Percentiles rank a stretch among this genome's conserved stretches.
phyloP scores from a whole-genome alignment of 2,888 invertebrate genomes.

The Pseudococcus longispinus region DNA sequence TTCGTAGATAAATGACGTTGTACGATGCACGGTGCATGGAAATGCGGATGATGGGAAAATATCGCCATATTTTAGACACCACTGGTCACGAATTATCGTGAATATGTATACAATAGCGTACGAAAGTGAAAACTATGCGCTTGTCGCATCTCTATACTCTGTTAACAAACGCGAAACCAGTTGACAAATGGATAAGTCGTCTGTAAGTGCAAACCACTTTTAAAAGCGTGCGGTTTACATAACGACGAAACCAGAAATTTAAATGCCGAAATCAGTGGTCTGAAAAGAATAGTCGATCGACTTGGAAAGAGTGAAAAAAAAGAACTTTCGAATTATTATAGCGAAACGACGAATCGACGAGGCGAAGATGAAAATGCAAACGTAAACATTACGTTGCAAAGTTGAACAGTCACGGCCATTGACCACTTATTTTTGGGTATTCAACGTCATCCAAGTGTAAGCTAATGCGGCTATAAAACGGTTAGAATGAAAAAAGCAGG shows the following conservation, averaged over 20 bases:
- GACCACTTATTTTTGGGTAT: not conserved
- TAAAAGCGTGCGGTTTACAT: slow-evolving; percentile 13
- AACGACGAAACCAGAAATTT: slow-evolving; percentile 29
- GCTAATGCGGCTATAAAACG: not conserved
- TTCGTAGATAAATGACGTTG: not conserved
- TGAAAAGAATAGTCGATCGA: not conserved
- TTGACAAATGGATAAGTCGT: not conserved
- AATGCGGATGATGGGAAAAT: no score
- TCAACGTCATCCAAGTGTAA: not conserved
- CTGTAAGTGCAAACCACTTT: not conserved
- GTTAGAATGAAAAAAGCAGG: no score
- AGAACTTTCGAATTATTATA: slow-evolving; percentile 19
- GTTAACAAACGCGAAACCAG: slow-evolving; percentile 1
- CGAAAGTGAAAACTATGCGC: not conserved
- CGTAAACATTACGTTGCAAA: not conserved
- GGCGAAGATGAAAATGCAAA: not conserved
- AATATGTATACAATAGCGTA: not conserved
- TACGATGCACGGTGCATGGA: not conserved
- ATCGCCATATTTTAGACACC: not conserved
- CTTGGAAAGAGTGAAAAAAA: not conserved
- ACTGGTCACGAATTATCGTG: not conserved
- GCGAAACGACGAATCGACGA: not conserved
- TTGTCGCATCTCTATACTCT: not conserved
- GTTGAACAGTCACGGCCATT: slow-evolving; percentile 17
- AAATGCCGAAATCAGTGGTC: slow-evolving; percentile 22